phyloP scores from a whole-genome alignment of 2,797 vertebrate species.

The Sarcoramphus papa region DNA sequence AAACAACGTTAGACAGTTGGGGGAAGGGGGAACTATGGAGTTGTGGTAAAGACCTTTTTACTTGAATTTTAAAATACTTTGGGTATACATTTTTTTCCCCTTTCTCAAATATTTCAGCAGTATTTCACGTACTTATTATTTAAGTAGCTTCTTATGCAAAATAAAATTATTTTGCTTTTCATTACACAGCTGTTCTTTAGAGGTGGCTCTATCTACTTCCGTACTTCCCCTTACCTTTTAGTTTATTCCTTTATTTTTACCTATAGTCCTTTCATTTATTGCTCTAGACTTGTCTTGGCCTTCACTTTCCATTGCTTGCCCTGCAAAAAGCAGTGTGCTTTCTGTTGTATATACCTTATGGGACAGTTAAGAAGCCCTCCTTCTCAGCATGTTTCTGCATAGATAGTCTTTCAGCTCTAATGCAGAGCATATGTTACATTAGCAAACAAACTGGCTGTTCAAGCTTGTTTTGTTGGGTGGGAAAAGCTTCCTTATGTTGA shows the following conservation, averaged over 20 bases:
- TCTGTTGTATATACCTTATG: background rate
- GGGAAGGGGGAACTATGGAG: background rate
- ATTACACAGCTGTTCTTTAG: background rate
- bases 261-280: background rate
- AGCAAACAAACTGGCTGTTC: background rate
- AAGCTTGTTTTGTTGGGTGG: background rate
- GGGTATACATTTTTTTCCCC: fast-evolving
- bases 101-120: background rate
- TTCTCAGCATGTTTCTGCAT: background rate
- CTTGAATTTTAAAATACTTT: background rate
- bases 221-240: background rate
- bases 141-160: background rate
- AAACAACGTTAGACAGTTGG: background rate
- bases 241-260: background rate
- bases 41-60: background rate
- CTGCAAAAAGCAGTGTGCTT: background rate
- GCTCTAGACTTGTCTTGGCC: background rate
- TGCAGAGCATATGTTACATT: background rate
- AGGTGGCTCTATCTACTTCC: background rate
- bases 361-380: background rate
- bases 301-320: background rate
- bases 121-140: background rate
- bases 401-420: background rate
- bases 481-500: background rate
- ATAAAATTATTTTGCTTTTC: background rate